phyloP scores from a whole-genome alignment of 2,113 vertebrate species.

The Glaucomys volans region DNA sequence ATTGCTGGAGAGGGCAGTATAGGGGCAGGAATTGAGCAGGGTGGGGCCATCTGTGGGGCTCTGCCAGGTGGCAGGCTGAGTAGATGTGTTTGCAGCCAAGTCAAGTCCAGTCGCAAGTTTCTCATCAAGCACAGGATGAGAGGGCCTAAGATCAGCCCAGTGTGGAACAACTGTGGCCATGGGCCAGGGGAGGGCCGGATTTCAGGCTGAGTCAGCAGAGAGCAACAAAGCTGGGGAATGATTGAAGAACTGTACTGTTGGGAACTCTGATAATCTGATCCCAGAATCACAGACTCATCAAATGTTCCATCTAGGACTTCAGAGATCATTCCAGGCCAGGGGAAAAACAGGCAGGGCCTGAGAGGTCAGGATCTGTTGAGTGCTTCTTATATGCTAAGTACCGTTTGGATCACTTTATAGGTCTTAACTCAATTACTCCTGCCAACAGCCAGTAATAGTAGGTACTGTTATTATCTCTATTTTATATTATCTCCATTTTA shows the following conservation, averaged over 20 bases:
- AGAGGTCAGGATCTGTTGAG: neutral
- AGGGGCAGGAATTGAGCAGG: neutral
- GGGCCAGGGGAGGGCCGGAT: neutral
- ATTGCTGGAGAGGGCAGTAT: neutral
- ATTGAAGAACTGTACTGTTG: neutral
- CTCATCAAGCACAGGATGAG: neutral
- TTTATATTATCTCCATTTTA: neutral
- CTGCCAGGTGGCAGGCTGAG: neutral
- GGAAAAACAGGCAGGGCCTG: neutral
- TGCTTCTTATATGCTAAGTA: neutral
- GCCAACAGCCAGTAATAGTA: neutral
- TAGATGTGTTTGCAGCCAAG: fast-evolving
- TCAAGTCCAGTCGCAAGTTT: neutral
- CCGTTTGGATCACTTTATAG: neutral
- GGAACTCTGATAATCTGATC: neutral
- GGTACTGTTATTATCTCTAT: neutral
- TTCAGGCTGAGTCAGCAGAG: neutral
- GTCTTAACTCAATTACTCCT: neutral
- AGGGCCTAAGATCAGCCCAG: neutral
- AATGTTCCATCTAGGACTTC: neutral
- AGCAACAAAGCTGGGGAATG: neutral
- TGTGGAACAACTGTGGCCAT: neutral
- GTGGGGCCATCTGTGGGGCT: neutral
- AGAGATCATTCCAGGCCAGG: neutral
- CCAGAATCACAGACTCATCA: neutral